Evolutionary conservation across 2,888 invertebrate genomes (phyloP).

Genomic region (Salpingus planirostris): DNA sequence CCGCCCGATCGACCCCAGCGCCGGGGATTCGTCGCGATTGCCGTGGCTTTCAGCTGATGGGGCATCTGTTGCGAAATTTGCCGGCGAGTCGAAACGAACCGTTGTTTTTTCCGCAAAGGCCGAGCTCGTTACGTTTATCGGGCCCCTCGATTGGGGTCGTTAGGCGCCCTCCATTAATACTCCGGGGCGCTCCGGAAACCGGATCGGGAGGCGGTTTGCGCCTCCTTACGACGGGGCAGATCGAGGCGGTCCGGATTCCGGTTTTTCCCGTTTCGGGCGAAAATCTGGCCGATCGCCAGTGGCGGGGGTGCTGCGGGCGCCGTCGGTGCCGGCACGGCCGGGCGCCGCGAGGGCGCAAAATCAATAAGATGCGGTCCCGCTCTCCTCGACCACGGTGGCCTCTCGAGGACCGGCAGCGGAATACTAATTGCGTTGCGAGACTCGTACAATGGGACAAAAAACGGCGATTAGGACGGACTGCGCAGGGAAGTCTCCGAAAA

Average conservation of each 20-base stretch:
- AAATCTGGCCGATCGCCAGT: background rate
- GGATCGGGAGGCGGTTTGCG: no score
- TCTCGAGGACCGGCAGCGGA: background rate
- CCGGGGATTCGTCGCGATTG: no score
- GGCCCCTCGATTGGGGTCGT: background rate
- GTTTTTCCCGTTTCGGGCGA: no score
- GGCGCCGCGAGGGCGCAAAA: background rate
- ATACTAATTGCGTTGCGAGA: background rate
- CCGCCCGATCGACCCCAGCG: no score
- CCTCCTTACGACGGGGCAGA: no score
- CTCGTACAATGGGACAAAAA: background rate
- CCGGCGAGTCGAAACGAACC: background rate
- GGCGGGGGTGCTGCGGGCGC: background rate
- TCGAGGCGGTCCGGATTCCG: no score
- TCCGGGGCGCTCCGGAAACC: no score
- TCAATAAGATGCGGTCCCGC: background rate
- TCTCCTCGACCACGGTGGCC: background rate
- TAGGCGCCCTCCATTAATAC: no score
- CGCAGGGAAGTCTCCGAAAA: background rate
- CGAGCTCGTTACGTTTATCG: conserved; percentile 2
- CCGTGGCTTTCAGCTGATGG: no score
- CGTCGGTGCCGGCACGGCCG: background rate
- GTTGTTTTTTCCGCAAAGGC: conserved; percentile 1
- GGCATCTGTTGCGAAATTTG: no score
- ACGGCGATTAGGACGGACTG: background rate